Evolutionary conservation across 2,113 vertebrate genomes (phyloP), one percentile per base, ranked within the genome.

Genomic region (Furnarius figulus): DNA sequence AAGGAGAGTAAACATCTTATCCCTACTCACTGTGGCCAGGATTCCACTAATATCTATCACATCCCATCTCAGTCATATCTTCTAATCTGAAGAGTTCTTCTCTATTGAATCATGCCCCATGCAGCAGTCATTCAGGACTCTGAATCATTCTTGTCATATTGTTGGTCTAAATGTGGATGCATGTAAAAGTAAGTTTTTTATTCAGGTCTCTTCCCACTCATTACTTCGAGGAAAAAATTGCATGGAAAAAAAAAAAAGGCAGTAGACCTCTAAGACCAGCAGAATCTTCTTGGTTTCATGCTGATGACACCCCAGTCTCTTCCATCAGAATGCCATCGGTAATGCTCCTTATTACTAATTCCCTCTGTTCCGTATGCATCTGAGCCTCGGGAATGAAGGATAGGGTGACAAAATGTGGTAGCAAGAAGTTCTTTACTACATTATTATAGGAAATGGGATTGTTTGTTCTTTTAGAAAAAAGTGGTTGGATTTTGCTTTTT

Each of bases 401-500:
- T 0, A 44, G 39, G 12, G 27, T 63, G 63, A 15, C 42, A 91
- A 73, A 91, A 68, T 11, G 14, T 1, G 8, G 2, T 16, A 23
- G 52, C 56, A 59, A 77, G 30, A 77, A 82, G 17, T 59, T 78
- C 22, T 66, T 14, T 80, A 9, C 35, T 35, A 44, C 27, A 11
- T 28, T 71, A 77, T 37, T 4, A 12, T 27, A 75, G 49, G 25
- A 87, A 93, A 44, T 28, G 4, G 49, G 6, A 58, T 56, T 28
- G 15, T 39, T 66, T 94, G 17, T 63, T 67, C 62, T 73, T 90
- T 89, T 75, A 40, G n/a, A 68, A 75, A 74, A 74, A 73, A 0
- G 3, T 22, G 35, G 18, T 15, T 75, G 84, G 30, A 44, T 93
- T 92, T 95, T 93, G n/a, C 42, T 35, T 74, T 82, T 72, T 87